A percentile compares a stretch with the other conserved stretches of the same genome.
phyloP scores from a whole-genome alignment of 2,797 vertebrate species.

The Gallinago stenura region DNA sequence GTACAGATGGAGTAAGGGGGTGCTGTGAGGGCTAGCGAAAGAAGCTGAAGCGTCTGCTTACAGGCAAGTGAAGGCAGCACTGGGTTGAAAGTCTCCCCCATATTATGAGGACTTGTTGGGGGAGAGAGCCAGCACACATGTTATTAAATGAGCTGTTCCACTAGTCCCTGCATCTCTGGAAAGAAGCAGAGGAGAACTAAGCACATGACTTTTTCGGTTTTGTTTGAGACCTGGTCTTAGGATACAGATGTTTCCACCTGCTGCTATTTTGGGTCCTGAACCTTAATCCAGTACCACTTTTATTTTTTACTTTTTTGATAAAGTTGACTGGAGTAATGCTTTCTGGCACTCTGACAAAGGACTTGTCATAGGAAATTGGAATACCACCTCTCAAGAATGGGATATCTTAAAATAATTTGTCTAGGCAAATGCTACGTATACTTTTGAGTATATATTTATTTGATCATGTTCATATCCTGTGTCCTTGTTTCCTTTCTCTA shows the following conservation, averaged over 20 bases:
- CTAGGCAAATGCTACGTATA: background rate
- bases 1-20: background rate
- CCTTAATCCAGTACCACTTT: background rate
- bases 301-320: background rate
- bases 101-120: rapidly evolving
- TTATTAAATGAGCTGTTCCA: background rate
- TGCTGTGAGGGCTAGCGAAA: background rate
- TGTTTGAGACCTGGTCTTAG: background rate
- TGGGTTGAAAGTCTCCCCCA: background rate
- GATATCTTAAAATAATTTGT: conserved; percentile 28
- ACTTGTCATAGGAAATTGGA: background rate
- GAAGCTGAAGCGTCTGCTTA: background rate
- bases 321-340: background rate
- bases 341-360: background rate
- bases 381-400: background rate
- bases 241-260: background rate
- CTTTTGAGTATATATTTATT: background rate
- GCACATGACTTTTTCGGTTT: background rate
- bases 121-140: background rate
- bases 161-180: background rate
- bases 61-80: background rate
- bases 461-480: background rate
- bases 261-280: background rate
- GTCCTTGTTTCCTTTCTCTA: background rate
- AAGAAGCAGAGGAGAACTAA: background rate